Percentiles rank a stretch among this genome's conserved stretches.
These are phyloP conservation scores for Cynodonichthys magdalenae DNA, from an alignment of 2,797 vertebrate genomes.

Conservation along the genomic window DNA sequence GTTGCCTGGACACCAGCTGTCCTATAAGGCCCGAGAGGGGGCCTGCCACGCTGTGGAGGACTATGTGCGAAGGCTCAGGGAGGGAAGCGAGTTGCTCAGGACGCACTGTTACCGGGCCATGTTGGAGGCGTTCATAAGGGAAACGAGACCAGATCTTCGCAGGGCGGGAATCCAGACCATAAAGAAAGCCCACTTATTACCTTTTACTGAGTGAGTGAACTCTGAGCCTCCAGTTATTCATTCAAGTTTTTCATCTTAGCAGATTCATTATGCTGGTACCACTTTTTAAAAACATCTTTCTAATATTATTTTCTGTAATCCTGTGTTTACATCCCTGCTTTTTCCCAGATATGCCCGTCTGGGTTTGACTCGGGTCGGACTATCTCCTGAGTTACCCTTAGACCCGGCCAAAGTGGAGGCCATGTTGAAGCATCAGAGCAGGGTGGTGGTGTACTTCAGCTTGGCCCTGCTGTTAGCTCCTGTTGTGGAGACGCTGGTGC, in stretches of 20 bases:
- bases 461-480: conserved; percentile 88
- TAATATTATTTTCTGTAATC: not conserved
- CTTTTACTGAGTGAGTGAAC: conserved; percentile 85
- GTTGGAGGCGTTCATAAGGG: conserved; percentile 87
- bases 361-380: conserved; percentile 84
- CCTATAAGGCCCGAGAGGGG: conserved; percentile 90
- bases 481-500: conserved; percentile 89
- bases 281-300: not conserved
- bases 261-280: not conserved
- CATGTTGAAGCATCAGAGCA: conserved; percentile 84
- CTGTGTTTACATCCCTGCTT: not conserved
- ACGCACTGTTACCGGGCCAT: conserved; percentile 89
- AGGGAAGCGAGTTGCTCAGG: conserved; percentile 70
- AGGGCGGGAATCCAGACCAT: conserved; percentile 88
- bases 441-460: conserved; percentile 91
- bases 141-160: conserved; percentile 70
- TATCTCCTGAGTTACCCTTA: conserved; percentile 76
- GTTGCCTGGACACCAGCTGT: conserved; percentile 84
- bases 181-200: conserved; percentile 83
- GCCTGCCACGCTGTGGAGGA: conserved; percentile 93
- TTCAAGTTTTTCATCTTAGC: not conserved
- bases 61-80: conserved; percentile 77
- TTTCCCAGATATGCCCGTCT: conserved; percentile 85
- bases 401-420: conserved; percentile 68
- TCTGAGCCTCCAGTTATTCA: not conserved